Evolutionary conservation across 2,888 invertebrate species (phyloP).

Genomic region (Cosmia pyralina): DNA sequence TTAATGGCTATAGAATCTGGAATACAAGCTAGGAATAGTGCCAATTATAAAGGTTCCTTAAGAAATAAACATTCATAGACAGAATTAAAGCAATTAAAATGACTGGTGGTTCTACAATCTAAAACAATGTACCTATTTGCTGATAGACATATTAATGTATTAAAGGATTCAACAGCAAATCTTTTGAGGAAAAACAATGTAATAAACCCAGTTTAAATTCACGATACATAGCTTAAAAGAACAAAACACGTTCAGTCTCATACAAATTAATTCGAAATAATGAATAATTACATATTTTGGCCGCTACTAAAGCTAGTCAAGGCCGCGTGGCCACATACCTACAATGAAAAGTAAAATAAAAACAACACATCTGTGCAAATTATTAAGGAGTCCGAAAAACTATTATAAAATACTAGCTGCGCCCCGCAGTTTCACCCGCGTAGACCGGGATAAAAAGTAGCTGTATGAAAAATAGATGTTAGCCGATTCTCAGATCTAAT

Average conservation of each 20-base stretch:
- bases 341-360: constrained; percentile 62
- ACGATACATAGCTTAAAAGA: constrained; percentile 30
- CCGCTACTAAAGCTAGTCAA: constrained; percentile 67
- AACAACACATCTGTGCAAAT: constrained; percentile 40
- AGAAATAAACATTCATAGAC: neutral
- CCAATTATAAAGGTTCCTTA: neutral
- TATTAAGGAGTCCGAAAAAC: neutral
- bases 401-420: too few species aligned
- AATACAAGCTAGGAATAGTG: too few species aligned
- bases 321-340: constrained; percentile 67
- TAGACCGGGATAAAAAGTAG: too few species aligned
- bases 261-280: constrained; percentile 77
- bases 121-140: neutral
- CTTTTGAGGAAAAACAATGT: constrained; percentile 14
- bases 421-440: too few species aligned
- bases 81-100: neutral
- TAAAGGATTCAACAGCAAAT: constrained; percentile 13
- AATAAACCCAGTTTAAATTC: constrained; percentile 38
- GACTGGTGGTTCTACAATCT: neutral
- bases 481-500: too few species aligned
- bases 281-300: constrained; percentile 80
- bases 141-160: too few species aligned
- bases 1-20: too few species aligned
- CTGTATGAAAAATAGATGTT: too few species aligned
- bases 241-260: constrained; percentile 63